phyloP scores from a whole-genome alignment of 2,113 vertebrate species.

The Trematomus loennbergii region DNA sequence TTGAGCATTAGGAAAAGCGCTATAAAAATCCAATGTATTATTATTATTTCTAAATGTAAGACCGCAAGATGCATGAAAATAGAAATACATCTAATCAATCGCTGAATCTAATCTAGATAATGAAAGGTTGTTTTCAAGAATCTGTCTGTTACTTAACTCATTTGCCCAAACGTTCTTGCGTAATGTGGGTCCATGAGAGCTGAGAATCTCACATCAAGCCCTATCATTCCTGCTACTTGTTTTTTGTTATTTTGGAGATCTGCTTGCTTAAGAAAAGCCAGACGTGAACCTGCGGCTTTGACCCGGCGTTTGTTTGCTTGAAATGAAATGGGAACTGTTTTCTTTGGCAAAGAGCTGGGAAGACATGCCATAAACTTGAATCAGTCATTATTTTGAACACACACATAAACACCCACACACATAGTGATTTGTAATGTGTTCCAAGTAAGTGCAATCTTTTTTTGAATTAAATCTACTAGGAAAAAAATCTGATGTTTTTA shows the following conservation, averaged over 20 bases:
- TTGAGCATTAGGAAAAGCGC: no score
- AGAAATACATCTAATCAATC: not conserved
- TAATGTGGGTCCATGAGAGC: not conserved
- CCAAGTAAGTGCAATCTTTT: not conserved
- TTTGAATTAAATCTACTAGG: not conserved
- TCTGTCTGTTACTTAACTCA: not conserved
- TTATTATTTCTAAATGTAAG: no score
- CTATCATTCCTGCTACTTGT: not conserved
- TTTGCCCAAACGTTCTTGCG: not conserved
- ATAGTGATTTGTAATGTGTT: not conserved
- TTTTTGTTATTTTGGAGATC: slow-evolving; percentile 4
- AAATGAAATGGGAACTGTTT: slow-evolving; percentile 35
- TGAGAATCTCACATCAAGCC: not conserved
- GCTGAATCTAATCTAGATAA: not conserved
- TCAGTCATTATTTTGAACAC: slow-evolving; percentile 1
- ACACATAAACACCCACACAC: not conserved
- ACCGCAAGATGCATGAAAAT: no score
- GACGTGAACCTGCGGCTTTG: slow-evolving; percentile 24
- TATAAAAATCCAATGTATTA: no score
- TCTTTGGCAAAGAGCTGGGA: slow-evolving; percentile 41
- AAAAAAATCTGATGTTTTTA: not conserved
- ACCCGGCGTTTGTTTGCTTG: slow-evolving; percentile 35
- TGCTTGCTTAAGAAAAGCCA: slow-evolving; percentile 34
- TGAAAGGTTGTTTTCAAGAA: not conserved
- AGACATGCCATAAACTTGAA: slow-evolving; percentile 20